Base-by-base conservation (phyloP, 2,797 vertebrate species). In the Enteromius radiatus region DNA sequence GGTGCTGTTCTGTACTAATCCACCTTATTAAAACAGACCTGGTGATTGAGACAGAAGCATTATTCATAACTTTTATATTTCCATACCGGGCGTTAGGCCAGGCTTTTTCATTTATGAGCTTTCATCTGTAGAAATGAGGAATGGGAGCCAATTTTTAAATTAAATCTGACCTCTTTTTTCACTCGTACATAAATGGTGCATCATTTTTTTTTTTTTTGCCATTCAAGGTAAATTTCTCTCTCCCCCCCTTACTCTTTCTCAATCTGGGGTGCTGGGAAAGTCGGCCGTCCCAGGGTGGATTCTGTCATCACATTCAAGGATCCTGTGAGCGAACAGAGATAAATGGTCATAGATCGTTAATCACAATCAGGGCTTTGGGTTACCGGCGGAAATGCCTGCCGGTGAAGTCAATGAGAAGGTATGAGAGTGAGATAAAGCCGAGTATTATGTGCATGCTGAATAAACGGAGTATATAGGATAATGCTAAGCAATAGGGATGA, bases 51-150 rank as follows among this genome's bases (percentile, higher is more conserved):
- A 95, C 95, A 92, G 95, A 96, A 95, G 94, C 96, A 97, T 99
- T 97, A 98, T 97, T 98, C 97, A 98, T 97, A 97, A 97, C 95
- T 97, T 96, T 95, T 87, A 87, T 96, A 98, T 98, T 98, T 97
- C 96, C 95, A 94, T 94, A 92, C 96, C 92, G 96, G 97, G 97
- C 97, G 95, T 85, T 80, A 92, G 93, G 96, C 98, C 97, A 99
- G 95, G 91, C 92, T 96, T 94, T 97, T 97, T 97, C 96, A 97
- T 98, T 98, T 97, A 97, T 93, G 94, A 97, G 96, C 94, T 96
- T 97, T 98, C 96, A 95, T 97, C 89, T 93, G 94, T 95, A 95
- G 95, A 95, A 96, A 96, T 93, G 93, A 95, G 93, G 92, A 95
- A 94, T 81, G 91, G 90, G 94, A 95, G 97, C 97, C 97, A 99